A percentile compares a stretch with the other conserved stretches of the same genome.
Conservation (phyloP, 1,140 invertebrate genomes). For the Macrosteles quadrilineatus region DNA sequence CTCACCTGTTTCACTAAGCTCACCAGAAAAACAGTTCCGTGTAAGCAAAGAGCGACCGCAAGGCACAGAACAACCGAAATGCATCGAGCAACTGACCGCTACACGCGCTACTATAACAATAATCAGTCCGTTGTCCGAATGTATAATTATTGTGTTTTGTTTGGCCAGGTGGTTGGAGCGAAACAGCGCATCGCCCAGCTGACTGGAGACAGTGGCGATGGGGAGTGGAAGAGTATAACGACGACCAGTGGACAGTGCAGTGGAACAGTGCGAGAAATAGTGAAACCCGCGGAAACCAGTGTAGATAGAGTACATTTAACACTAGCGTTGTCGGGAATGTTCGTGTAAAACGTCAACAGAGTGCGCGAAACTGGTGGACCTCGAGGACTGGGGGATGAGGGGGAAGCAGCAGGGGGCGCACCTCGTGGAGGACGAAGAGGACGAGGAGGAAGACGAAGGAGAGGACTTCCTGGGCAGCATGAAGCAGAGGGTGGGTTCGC, state of each 20-base stretch:
- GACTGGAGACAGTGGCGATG: background rate
- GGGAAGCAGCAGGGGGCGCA: conserved; percentile 35
- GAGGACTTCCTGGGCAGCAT: conserved; percentile 31
- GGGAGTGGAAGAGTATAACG: background rate
- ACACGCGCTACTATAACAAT: too few relatives aligned
- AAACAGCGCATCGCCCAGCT: background rate
- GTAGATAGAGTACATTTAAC: too few relatives aligned
- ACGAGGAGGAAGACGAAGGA: conserved; percentile 38
- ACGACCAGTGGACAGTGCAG: background rate
- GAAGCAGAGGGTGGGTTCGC: conserved; percentile 2
- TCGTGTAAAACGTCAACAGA: too few relatives aligned
- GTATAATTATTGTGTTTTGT: conserved; percentile 12
- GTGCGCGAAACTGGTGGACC: conserved; percentile 1
- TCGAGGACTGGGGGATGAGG: conserved; percentile 25
- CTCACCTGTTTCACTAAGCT: too few relatives aligned
- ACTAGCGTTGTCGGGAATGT: too few relatives aligned
- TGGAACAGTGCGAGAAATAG: background rate
- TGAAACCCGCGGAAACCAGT: too few relatives aligned
- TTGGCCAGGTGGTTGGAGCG: background rate
- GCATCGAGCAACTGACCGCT: too few relatives aligned
- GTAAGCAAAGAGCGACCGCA: too few relatives aligned
- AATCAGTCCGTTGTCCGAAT: too few relatives aligned
- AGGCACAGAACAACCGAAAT: too few relatives aligned
- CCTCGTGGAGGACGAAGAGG: conserved; percentile 34
- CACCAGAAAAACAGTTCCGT: too few relatives aligned